These are phyloP conservation scores for Chauna torquata DNA, from an alignment of 2,113 vertebrate genomes.

Conservation along the genomic window DNA sequence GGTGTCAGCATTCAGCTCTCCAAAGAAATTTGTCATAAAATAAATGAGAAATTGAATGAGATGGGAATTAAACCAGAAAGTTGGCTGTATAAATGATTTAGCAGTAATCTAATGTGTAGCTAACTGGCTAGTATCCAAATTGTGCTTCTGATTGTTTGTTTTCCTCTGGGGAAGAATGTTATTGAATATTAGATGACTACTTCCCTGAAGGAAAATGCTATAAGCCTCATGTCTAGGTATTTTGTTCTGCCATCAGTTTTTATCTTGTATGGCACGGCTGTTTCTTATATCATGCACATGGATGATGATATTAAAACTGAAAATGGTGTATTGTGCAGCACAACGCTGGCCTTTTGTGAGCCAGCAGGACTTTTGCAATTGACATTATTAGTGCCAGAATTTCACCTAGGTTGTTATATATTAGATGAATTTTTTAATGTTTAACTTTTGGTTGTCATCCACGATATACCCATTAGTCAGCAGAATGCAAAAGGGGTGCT, in stretches of 20 bases:
- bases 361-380: neutral
- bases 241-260: neutral
- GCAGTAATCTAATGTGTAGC: conserved; percentile 44
- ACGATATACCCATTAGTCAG: neutral
- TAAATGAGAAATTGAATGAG: conserved; percentile 17
- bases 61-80: conserved; percentile 47
- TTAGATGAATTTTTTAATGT: neutral
- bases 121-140: conserved; percentile 52
- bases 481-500: neutral
- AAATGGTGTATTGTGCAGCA: neutral
- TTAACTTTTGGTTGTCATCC: neutral
- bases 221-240: neutral
- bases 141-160: conserved; percentile 33
- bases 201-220: neutral
- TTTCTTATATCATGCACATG: neutral
- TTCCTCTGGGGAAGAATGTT: conserved; percentile 12
- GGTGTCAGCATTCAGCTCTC: neutral
- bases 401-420: neutral
- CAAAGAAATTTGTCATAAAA: conserved; percentile 34
- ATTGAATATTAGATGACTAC: neutral
- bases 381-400: neutral
- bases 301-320: neutral
- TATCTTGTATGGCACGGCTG: neutral
- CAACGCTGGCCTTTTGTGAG: neutral
- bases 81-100: conserved; percentile 39